Base-by-base conservation (phyloP, 2,888 invertebrate genomes). In the Chydorus sphaericus region DNA sequence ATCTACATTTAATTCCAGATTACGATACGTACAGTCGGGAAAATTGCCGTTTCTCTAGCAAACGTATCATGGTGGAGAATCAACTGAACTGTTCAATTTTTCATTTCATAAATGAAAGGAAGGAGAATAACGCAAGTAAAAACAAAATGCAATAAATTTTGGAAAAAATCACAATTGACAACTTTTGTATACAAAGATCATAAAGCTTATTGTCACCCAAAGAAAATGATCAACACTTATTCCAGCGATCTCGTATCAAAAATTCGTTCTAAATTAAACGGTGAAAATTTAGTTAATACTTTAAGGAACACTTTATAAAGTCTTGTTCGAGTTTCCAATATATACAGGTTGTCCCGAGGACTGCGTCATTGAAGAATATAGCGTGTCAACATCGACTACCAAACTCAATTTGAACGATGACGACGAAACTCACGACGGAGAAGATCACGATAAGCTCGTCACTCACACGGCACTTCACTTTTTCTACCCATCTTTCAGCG, bases 381-480 rank as follows among this genome's bases (percentile, higher is more conserved):
- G 30, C 14, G 39, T 33, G 10, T 26, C 49, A 5, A 23, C 49
- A 10, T 55, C 55, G 48, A 26, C 55, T 10, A 33, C 55, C 1
- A 10, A 33, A 14, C 29, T 55, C 28, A 33, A 49, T 33, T 11
- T 55, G 18, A 37, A 49, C 20, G 30, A 50, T 29, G 33, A 55
- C 26, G 55, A 55, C 33, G 55, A 55, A 14, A 48, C 49, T 48
- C 55, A 55, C 28, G 0, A 3, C 11, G 37, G 36, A 20, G 48
- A 48, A 28, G 23, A 36, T 16, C 33, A 49, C 49, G 10, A 63
- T n/a, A 2, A 62, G 62, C 4, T 62, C 38, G 48, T 58, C 39
- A 8, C 55, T 44, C 49, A 59, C 58, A 20, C 53, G 18, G 8
- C 20, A 4, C 10, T 55, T 37, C 54, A 62, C 39, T 57, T 60